A percentile compares a stretch with the other conserved stretches of the same genome.
phyloP scores from a whole-genome alignment of 2,888 invertebrate genomes.

The Conomelus anceps region DNA sequence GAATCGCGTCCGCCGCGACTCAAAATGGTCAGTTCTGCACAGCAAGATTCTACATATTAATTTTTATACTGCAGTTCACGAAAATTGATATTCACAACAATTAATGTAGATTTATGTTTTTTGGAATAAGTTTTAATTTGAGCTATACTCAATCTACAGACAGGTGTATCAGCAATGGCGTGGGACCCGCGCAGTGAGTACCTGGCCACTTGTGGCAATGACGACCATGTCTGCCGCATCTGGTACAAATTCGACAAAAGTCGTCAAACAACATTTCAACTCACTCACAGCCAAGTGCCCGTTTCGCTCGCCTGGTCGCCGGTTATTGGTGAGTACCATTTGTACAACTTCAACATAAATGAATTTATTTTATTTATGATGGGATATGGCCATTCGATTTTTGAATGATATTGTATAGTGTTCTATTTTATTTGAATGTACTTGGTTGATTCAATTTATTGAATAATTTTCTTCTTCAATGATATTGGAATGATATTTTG shows the following conservation, averaged over 20 bases:
- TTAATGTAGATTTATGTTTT: background rate
- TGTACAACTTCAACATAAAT: background rate
- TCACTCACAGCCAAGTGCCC: conserved; percentile 46
- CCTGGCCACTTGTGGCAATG: conserved; percentile 48
- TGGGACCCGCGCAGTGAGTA: conserved; percentile 49
- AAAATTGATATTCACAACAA: no score
- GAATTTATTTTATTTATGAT: background rate
- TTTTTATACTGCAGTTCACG: no score
- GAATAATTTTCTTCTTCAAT: no score
- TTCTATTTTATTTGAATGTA: no score
- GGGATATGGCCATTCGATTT: background rate
- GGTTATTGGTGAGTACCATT: conserved; percentile 40
- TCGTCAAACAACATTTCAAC: conserved; percentile 42
- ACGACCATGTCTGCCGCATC: conserved; percentile 40
- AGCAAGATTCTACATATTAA: no score
- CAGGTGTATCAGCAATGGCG: conserved; percentile 38
- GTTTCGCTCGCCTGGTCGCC: conserved; percentile 50
- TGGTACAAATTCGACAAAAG: conserved; percentile 41
- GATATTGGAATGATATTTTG: no score
- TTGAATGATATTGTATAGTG: no score
- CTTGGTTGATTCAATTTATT: no score
- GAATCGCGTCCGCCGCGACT: no score
- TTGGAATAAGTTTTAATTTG: background rate
- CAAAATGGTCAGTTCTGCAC: no score
- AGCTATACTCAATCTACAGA: conserved; percentile 29